phyloP scores from a whole-genome alignment of 2,113 vertebrate genomes.

The Thermophis baileyi region DNA sequence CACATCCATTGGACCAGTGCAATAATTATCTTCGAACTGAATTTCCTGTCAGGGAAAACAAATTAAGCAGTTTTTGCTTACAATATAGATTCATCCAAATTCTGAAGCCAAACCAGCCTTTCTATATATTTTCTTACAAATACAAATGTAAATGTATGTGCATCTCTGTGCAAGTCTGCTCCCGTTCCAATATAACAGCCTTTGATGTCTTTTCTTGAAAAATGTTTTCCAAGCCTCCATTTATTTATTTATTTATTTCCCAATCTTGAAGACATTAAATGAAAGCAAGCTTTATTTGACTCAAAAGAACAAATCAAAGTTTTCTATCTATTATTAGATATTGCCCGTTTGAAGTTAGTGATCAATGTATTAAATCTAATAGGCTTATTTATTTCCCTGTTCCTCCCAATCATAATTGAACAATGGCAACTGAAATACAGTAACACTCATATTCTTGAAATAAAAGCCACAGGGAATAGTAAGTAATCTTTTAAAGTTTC shows the following conservation, averaged over 20 bases:
- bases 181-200: background rate
- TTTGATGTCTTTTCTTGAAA: background rate
- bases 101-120: background rate
- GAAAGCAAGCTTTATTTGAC: background rate
- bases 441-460: background rate
- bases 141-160: background rate
- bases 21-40: constrained; percentile 54
- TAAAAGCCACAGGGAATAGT: background rate
- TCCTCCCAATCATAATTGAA: background rate
- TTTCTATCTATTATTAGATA: constrained; percentile 18
- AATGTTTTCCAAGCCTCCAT: background rate
- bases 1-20: constrained; percentile 34
- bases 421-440: background rate
- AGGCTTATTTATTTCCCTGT: background rate
- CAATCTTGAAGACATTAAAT: background rate
- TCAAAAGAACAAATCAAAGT: background rate
- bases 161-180: background rate
- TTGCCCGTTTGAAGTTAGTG: background rate
- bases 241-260: background rate
- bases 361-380: background rate
- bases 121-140: background rate
- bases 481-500: constrained; percentile 9
- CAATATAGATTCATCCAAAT: background rate
- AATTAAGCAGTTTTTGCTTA: constrained; percentile 19
- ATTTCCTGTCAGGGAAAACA: constrained; percentile 37